A percentile compares a stretch with the other conserved stretches of the same genome.
phyloP scores from a whole-genome alignment of 2,888 invertebrate genomes.

The Coenonympha glycerion region DNA sequence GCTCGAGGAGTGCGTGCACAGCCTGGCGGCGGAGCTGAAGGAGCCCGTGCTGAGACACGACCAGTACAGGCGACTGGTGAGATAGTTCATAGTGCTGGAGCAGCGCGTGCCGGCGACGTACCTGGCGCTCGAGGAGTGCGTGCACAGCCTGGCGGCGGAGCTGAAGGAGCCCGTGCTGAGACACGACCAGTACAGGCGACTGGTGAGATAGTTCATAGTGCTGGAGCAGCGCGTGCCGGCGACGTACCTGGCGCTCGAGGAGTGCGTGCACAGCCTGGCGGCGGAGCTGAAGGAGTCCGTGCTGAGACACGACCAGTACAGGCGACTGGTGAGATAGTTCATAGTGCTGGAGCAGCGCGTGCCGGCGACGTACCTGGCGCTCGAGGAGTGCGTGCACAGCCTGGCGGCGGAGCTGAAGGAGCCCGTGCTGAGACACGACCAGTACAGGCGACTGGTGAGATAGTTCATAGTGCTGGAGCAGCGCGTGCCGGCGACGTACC shows the following conservation, averaged over 20 bases:
- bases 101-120: constrained; percentile 98
- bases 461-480: constrained; percentile 84
- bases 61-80: constrained; percentile 77
- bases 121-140: constrained; percentile 94
- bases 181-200: constrained; percentile 82
- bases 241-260: constrained; percentile 95
- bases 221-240: constrained; percentile 97
- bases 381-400: constrained; percentile 93
- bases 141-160: constrained; percentile 87
- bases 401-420: constrained; percentile 87
- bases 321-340: constrained; percentile 45
- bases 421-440: constrained; percentile 89
- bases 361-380: constrained; percentile 94
- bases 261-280: constrained; percentile 89
- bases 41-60: constrained; percentile 91
- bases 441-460: constrained; percentile 75
- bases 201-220: constrained; percentile 42
- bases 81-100: constrained; percentile 77
- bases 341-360: constrained; percentile 94
- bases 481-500: constrained; percentile 95
- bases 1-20: constrained; percentile 92
- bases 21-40: constrained; percentile 85
- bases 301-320: constrained; percentile 86
- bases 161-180: constrained; percentile 88
- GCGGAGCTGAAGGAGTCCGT: constrained; percentile 90